Base-by-base conservation (phyloP, 2,888 invertebrate genomes). In the Phengaris alcon region DNA sequence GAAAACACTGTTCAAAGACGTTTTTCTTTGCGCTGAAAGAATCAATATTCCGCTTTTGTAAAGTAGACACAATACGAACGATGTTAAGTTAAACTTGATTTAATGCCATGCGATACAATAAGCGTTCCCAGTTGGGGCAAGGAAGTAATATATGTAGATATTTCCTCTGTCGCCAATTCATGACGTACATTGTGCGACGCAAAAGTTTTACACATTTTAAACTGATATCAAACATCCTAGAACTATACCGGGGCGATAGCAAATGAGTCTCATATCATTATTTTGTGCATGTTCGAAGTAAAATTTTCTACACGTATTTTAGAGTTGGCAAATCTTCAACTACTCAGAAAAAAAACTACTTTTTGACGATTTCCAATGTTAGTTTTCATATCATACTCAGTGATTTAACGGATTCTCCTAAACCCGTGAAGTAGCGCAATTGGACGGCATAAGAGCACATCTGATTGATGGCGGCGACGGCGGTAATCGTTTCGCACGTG, bases 401-500 rank as follows among this genome's bases (percentile, higher is more conserved):
- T n/a, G 48, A 48, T 48, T 48, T 69, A 48, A n/a, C 9, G 5
- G 46, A 69, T 9, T 22, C 13, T 72, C 35, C 22, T 15, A 72
- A 54, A 35, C 52, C 10, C 51, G 46, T 59, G 12, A 51, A 48
- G 22, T 51, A 13, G 22, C 48, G 35, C 74, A 51, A 74, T 81
- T 83, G 84, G 85, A 83, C 82, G 84, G 82, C 82, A 81, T 82
- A 82, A 82, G 83, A 84, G 85, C 82, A 88, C 86, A 87, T 88
- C 87, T 90, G 89, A 92, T 91, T 88, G 90, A 93, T 90, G 84
- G 81, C 82, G 82, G 84, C 85, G 90, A 88, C 89, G 72, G 54
- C 54, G 72, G 69, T 75, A 75, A 75, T 75, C 84, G 85, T 86
- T 89, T 86, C 88, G 88, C 86, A 87, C 85, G 86, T 84, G 85